Evolutionary conservation across 2,797 vertebrate species (phyloP).

Genomic region (Salmo trutta): DNA sequence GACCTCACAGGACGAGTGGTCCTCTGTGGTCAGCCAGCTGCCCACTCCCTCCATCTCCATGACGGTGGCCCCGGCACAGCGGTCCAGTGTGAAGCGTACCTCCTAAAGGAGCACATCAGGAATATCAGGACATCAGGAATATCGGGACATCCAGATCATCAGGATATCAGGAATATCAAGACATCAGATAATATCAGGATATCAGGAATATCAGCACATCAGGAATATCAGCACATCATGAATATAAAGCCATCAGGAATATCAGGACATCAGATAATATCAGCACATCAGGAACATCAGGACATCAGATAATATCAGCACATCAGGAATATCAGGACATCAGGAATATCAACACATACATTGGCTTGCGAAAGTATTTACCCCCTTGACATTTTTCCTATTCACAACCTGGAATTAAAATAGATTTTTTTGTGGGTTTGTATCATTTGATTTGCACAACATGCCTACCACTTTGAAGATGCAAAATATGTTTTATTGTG

Average conservation of each 20-base stretch:
- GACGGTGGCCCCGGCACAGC: slow-evolving; percentile 75
- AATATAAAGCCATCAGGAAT: neutral
- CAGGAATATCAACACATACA: too few species aligned
- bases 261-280: neutral
- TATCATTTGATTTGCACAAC: too few species aligned
- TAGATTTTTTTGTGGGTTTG: too few species aligned
- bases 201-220: too few species aligned
- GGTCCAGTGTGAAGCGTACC: slow-evolving; percentile 83
- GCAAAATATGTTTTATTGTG: too few species aligned
- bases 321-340: neutral
- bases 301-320: neutral
- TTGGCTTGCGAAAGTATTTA: too few species aligned
- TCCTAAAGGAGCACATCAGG: slow-evolving; percentile 64
- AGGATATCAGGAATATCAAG: neutral
- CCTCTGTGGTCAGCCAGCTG: slow-evolving; percentile 81
- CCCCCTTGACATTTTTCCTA: too few species aligned
- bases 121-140: neutral
- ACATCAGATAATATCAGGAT: neutral
- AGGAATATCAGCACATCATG: neutral
- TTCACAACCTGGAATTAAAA: too few species aligned
- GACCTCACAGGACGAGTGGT: slow-evolving; percentile 83
- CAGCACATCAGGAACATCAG: neutral
- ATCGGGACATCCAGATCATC: neutral
- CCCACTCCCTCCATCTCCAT: slow-evolving; percentile 83
- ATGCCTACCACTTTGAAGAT: too few species aligned